A percentile compares a stretch with the other conserved stretches of the same genome.
These are phyloP conservation scores for Rhodeus uyekii DNA, from an alignment of 2,797 vertebrate species.

Conservation along the genomic window DNA sequence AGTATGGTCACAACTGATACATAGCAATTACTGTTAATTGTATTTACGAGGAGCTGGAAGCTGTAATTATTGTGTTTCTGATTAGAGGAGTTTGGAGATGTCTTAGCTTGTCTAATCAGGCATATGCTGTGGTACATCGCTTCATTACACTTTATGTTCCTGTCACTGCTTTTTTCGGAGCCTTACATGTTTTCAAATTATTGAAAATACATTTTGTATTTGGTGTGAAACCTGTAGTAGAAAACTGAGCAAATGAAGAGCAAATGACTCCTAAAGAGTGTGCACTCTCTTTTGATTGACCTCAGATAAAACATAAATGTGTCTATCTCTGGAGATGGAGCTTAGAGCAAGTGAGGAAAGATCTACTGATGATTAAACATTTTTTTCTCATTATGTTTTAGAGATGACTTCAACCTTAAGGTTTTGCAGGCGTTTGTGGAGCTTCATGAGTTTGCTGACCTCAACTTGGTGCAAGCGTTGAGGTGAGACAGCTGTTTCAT, in stretches of 20 bases:
- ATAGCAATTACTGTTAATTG: constrained; percentile 72
- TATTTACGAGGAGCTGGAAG: constrained; percentile 64
- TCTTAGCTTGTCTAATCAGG: not conserved
- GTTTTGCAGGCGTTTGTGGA: constrained; percentile 97
- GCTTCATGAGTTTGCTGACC: constrained; percentile 96
- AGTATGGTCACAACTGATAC: constrained; percentile 61
- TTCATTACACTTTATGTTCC: constrained; percentile 9
- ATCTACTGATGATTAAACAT: constrained; percentile 18
- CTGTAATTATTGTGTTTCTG: constrained; percentile 65
- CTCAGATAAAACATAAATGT: not conserved
- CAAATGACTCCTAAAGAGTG: not conserved
- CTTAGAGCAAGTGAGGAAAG: not conserved
- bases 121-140: not conserved
- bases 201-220: not conserved
- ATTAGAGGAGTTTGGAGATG: constrained; percentile 24
- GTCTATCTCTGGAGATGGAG: constrained; percentile 8
- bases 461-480: constrained; percentile 94
- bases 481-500: constrained; percentile 74
- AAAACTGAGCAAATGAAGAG: not conserved
- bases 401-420: constrained; percentile 97
- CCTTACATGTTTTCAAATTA: constrained; percentile 13
- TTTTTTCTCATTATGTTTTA: constrained; percentile 62
- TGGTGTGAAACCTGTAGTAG: not conserved
- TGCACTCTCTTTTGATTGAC: not conserved
- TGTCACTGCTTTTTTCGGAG: constrained; percentile 6